These are phyloP conservation scores for Hydropotes inermis DNA, from an alignment of 2,113 vertebrate genomes.

Conservation along the genomic window DNA sequence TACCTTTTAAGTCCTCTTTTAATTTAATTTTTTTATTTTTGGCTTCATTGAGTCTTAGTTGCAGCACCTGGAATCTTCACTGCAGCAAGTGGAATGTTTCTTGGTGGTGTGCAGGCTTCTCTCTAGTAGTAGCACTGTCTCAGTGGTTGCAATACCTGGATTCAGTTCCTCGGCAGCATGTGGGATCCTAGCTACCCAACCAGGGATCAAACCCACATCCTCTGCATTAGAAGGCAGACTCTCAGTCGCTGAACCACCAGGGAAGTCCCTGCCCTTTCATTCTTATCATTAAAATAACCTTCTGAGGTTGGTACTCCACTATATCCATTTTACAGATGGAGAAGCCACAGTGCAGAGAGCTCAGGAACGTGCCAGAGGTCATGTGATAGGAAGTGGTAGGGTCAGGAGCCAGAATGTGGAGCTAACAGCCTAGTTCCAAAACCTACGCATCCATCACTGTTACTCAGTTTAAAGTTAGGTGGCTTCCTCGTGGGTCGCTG, in stretches of 20 bases:
- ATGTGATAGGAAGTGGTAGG: not conserved
- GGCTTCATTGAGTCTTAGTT: not conserved
- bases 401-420: not conserved
- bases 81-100: not conserved
- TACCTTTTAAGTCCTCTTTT: not conserved
- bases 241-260: not conserved
- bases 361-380: not conserved
- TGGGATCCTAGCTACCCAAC: not conserved
- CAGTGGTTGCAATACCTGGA: not conserved
- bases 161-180: rapidly evolving
- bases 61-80: not conserved
- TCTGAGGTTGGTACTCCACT: not conserved
- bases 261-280: not conserved
- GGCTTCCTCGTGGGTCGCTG: not conserved
- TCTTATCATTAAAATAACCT: not conserved
- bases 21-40: not conserved
- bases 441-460: not conserved
- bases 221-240: not conserved
- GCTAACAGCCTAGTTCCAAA: not conserved
- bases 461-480: not conserved
- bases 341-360: not conserved
- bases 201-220: not conserved
- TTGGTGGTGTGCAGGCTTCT: not conserved
- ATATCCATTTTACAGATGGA: not conserved
- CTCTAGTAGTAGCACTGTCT: not conserved